Conservation (phyloP, 92 coral and sea anemone genomes). For the Blastomussa wellsi region DNA sequence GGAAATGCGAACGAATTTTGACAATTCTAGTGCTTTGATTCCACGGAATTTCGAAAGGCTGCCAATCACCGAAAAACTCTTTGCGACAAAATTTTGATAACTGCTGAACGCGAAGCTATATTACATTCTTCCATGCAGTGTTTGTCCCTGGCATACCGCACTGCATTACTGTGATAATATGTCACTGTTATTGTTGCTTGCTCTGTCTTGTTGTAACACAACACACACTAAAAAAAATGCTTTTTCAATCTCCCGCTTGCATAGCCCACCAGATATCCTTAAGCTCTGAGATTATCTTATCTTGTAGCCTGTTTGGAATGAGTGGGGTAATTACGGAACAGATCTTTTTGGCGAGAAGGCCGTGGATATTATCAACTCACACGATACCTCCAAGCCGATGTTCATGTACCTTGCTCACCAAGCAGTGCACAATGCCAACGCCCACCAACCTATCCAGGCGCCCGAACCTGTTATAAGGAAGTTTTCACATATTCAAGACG, state of each 20-base stretch:
- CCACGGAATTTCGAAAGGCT: neutral
- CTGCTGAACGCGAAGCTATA: too few relatives aligned
- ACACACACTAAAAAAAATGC: too few relatives aligned
- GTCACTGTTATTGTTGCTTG: too few relatives aligned
- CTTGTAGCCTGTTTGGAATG: constrained; percentile 61
- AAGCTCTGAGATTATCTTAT: neutral
- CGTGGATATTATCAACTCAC: constrained; percentile 51
- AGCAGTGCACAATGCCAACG: constrained; percentile 76
- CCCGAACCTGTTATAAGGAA: constrained; percentile 46
- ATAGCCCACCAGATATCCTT: neutral
- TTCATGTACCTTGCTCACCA: constrained; percentile 73
- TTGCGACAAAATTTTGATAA: too few relatives aligned
- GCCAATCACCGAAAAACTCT: too few relatives aligned
- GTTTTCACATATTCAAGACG: constrained; percentile 68
- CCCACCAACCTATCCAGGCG: constrained; percentile 67
- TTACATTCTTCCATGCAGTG: too few relatives aligned
- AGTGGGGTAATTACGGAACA: constrained; percentile 69
- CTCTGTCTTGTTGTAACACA: too few relatives aligned
- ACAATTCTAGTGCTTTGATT: neutral
- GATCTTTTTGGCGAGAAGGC: constrained; percentile 66
- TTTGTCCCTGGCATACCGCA: too few relatives aligned
- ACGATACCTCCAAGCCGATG: constrained; percentile 62
- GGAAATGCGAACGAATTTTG: neutral
- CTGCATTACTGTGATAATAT: too few relatives aligned
- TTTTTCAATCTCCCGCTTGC: too few relatives aligned